These are phyloP conservation scores for Atethmia centrago DNA, from an alignment of 2,888 invertebrate species.

Conservation along the genomic window DNA sequence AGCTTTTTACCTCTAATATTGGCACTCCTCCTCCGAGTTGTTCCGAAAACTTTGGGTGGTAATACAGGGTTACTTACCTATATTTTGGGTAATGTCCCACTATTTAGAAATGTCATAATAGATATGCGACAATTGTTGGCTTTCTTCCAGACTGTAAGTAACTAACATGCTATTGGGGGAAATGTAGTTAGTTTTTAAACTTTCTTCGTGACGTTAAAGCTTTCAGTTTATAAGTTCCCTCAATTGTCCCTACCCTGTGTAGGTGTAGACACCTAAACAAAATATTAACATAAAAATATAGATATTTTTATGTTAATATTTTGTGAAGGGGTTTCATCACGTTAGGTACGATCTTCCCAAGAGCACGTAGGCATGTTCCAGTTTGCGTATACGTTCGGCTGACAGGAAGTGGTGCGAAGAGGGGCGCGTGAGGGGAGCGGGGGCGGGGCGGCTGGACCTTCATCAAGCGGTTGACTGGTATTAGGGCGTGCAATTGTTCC, in stretches of 20 bases:
- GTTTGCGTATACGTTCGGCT: slow-evolving; percentile 66
- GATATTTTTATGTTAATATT: slow-evolving; percentile 12
- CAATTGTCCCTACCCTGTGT: slow-evolving; percentile 1
- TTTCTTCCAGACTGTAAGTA: slow-evolving; percentile 52
- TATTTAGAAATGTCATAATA: slow-evolving; percentile 50
- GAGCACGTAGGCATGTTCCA: slow-evolving; percentile 56
- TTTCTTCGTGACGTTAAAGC: slow-evolving; percentile 40
- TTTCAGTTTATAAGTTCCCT: slow-evolving; percentile 30
- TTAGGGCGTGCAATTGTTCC: slow-evolving; percentile 88
- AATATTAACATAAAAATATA: too few species aligned
- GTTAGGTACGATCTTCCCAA: slow-evolving; percentile 15
- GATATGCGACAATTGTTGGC: slow-evolving; percentile 54
- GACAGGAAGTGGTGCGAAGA: slow-evolving; percentile 72
- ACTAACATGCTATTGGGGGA: slow-evolving; percentile 53
- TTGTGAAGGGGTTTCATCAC: slow-evolving; percentile 4
- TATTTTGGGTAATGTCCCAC: slow-evolving; percentile 32
- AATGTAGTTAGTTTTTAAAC: slow-evolving; percentile 56
- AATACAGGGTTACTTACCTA: slow-evolving; percentile 20
- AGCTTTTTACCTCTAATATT: slow-evolving; percentile 86
- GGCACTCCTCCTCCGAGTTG: slow-evolving; percentile 74
- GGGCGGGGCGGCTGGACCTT: slow-evolving; percentile 79
- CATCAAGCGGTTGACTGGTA: slow-evolving; percentile 90
- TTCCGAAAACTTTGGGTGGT: slow-evolving; percentile 46
- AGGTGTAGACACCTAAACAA: too few species aligned
- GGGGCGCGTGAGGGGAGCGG: slow-evolving; percentile 39